Base-by-base conservation (phyloP, 2,113 vertebrate species). In the Pardalotus punctatus region DNA sequence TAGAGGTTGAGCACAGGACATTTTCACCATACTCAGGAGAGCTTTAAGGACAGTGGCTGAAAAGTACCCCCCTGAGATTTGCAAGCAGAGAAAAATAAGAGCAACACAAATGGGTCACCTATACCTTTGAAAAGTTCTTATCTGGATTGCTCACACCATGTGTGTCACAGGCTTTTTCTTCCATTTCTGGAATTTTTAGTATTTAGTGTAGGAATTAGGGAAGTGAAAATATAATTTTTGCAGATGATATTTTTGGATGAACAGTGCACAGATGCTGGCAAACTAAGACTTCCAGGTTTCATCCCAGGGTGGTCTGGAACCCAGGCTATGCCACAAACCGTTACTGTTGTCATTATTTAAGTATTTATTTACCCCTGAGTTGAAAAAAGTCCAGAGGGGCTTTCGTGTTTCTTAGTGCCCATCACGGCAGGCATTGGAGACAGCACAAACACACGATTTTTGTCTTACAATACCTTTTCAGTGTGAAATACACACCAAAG, bases 341-440 rank as follows among this genome's bases (percentile, higher is more conserved):
- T 67, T 51, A 27, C 20, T 5, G 0, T 21, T 67, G 31, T 29
- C 19, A 12, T 72, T 56, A 33, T 27, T 56, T 28, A 18, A 45
- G 14, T n/a, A 21, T 90, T 57, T 70, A 48, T 73, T 54, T 79
- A 40, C 33, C 14, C 79, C 12, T 47, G 60, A 60, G 45, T 12
- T 87, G 61, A 35, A 33, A 24, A 24, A 53, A 74, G 27, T 24
- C 7, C 15, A n/a, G 77, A 35, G 77, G 10, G 17, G n/a, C 53
- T 74, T 40, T 69, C 23, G 25, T 29, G 15, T 40, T 50, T 51
- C 73, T 84, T 47, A 18, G 33, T 40, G 35, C 42, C 28, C 20
- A 3, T 25, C 2, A 1, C 13, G 45, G 29, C n/a, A 25, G 33
- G 25, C 27, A 21, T 2, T n/a, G n/a, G n/a, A n/a, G n/a, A n/a